These are phyloP conservation scores for Junonia oenone DNA, from an alignment of 2,888 invertebrate genomes.

Conservation along the genomic window DNA sequence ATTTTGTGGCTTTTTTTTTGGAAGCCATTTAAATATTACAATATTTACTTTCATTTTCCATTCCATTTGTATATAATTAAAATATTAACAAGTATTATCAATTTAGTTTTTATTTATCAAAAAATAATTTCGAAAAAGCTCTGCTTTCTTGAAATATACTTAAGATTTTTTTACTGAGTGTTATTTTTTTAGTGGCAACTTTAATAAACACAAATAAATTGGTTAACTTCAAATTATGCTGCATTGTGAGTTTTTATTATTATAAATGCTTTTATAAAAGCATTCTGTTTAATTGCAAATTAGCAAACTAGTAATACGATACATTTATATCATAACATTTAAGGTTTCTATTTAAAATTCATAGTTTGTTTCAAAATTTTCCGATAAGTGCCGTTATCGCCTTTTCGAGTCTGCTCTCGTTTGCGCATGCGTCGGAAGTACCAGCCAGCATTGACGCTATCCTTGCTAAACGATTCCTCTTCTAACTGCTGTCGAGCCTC, in stretches of 20 bases:
- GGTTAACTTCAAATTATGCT: background rate
- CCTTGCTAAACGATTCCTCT: constrained; percentile 55
- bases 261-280: constrained; percentile 3
- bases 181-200: no score
- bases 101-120: no score
- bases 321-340: constrained; percentile 21
- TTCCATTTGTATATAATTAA: no score
- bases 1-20: no score
- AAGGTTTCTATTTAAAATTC: constrained; percentile 64
- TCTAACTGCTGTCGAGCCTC: constrained; percentile 61
- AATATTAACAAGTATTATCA: no score
- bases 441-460: constrained; percentile 57
- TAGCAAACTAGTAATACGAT: constrained; percentile 1
- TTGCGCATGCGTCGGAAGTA: constrained; percentile 70
- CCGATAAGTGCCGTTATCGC: constrained; percentile 55
- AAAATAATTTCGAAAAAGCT: no score
- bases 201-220: background rate
- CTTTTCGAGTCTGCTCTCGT: constrained; percentile 66
- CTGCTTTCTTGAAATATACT: no score
- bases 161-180: no score
- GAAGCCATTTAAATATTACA: no score
- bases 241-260: background rate
- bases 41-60: no score
- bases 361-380: constrained; percentile 53
- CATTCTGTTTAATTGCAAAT: background rate